Percentiles rank a stretch among this genome's conserved stretches.
Evolutionary conservation across 92 coral and sea anemone species (phyloP).

Genomic region (Parazoanthus darwini): DNA sequence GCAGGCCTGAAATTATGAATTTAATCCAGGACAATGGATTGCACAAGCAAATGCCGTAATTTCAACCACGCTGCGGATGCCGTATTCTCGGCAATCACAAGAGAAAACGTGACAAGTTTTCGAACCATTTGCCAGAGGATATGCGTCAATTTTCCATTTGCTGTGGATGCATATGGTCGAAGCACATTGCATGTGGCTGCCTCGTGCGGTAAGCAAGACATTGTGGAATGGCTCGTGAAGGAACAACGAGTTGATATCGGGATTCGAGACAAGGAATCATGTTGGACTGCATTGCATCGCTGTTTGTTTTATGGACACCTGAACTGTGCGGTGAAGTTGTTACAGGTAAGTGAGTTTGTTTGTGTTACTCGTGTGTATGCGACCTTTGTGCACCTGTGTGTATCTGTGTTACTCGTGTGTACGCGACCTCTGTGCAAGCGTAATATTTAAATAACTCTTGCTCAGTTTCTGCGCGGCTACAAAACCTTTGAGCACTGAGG

Average conservation of each 20-base stretch:
- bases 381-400: neutral
- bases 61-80: conserved; percentile 65
- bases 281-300: conserved; percentile 91
- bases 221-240: conserved; percentile 86
- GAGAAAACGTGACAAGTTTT: conserved; percentile 67
- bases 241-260: conserved; percentile 62
- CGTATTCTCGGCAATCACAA: conserved; percentile 78
- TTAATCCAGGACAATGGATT: conserved; percentile 63
- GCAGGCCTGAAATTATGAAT: conserved; percentile 51
- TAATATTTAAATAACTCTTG: too few relatives aligned
- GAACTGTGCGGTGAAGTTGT: conserved; percentile 64
- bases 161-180: conserved; percentile 75
- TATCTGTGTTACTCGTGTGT: neutral
- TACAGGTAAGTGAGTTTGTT: conserved; percentile 61
- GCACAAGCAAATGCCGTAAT: conserved; percentile 82
- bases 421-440: neutral
- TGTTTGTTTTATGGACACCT: conserved; percentile 80
- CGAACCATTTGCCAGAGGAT: conserved; percentile 61
- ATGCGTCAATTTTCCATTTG: conserved; percentile 75
- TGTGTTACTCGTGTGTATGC: neutral
- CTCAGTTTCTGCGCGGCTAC: too few relatives aligned
- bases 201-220: conserved; percentile 86
- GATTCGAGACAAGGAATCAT: conserved; percentile 74
- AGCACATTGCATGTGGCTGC: conserved; percentile 86
- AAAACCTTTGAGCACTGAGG: too few relatives aligned